These are phyloP conservation scores for Conus canariensis DNA, from an alignment of 2,888 invertebrate species.

Conservation along the genomic window DNA sequence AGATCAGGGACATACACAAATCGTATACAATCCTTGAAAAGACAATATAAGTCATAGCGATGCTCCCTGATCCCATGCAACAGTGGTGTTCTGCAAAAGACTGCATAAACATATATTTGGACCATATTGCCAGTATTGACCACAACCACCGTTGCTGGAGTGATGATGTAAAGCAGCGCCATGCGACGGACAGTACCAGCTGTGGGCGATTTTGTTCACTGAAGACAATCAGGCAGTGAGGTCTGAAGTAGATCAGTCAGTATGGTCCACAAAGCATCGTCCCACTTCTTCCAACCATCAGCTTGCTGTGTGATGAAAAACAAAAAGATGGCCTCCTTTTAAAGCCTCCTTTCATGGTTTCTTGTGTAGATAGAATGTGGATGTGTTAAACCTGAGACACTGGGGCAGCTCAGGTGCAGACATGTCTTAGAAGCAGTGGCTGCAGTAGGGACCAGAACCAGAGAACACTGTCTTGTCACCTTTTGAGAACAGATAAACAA, in stretches of 20 bases:
- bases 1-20: slow-evolving; percentile 21
- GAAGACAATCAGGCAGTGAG: slow-evolving; percentile 10
- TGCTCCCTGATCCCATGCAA: slow-evolving; percentile 23
- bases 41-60: neutral
- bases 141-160: slow-evolving; percentile 4
- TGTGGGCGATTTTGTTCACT: neutral
- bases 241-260: slow-evolving; percentile 4
- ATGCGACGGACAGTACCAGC: neutral
- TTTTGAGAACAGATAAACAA: neutral
- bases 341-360: neutral
- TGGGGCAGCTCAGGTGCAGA: neutral
- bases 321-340: neutral
- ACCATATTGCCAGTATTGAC: slow-evolving; percentile 22
- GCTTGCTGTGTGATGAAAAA: neutral
- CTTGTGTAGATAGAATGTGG: neutral
- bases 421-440: too few relatives aligned
- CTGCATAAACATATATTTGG: slow-evolving; percentile 28
- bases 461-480: too few relatives aligned
- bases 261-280: slow-evolving; percentile 22
- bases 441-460: too few relatives aligned
- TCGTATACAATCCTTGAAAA: neutral
- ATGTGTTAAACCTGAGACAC: neutral
- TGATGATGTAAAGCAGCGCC: neutral
- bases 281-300: neutral
- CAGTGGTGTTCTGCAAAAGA: slow-evolving; percentile 20